Conservation (phyloP, 2,113 vertebrate species). For the Heterotilapia buettikoferi region DNA sequence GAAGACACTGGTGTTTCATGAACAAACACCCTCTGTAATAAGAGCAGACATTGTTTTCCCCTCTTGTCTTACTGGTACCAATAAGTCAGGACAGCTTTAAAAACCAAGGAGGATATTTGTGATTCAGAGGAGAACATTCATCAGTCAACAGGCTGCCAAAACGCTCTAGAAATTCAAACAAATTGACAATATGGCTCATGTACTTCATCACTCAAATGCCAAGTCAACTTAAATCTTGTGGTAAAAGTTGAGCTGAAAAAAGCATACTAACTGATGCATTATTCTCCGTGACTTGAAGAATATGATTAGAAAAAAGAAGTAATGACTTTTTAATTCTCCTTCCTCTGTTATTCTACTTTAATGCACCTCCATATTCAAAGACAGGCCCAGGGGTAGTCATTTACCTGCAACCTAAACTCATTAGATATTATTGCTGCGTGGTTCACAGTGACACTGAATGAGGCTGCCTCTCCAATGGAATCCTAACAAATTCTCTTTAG, state of each 20-base stretch:
- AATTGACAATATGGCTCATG: neutral
- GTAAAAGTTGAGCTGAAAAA: neutral
- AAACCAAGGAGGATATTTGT: conserved; percentile 7
- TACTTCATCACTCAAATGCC: neutral
- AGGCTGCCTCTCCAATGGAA: neutral
- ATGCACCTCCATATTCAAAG: neutral
- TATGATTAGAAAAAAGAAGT: neutral
- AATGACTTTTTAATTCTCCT: conserved; percentile 4
- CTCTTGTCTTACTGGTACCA: neutral
- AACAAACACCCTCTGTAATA: neutral
- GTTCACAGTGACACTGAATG: conserved; percentile 12
- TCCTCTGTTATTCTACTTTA: conserved; percentile 13
- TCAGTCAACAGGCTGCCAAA: neutral
- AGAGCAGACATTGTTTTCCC: neutral
- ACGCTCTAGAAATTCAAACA: neutral
- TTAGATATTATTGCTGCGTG: neutral
- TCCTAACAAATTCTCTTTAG: conserved; percentile 2
- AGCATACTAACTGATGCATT: neutral
- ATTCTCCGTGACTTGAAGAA: neutral
- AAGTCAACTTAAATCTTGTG: neutral
- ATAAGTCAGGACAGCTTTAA: neutral
- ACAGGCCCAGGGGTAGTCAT: neutral
- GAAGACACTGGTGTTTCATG: neutral
- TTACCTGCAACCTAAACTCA: conserved; percentile 37
- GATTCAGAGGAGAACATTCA: conserved; percentile 19